phyloP scores from a whole-genome alignment of 2,888 invertebrate species.

The Panopea generosa region DNA sequence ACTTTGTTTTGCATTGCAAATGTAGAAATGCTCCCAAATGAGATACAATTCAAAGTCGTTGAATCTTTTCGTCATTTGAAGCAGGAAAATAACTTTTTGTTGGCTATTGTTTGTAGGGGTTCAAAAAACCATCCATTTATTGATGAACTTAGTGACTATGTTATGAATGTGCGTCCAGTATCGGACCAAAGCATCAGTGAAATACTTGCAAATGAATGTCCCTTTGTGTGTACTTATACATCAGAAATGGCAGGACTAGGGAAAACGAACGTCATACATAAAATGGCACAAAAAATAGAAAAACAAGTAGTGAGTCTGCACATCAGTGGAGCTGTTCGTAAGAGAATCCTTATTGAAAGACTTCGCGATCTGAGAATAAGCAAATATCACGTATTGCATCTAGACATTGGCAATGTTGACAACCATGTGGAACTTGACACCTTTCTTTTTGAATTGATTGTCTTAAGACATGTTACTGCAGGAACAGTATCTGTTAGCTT shows the following conservation, averaged over 20 bases:
- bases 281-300: constrained; percentile 28
- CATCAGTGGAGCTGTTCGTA: constrained; percentile 63
- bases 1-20: constrained; percentile 64
- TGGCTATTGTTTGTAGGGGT: constrained; percentile 69
- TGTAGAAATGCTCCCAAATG: constrained; percentile 64
- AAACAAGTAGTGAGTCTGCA: constrained; percentile 56
- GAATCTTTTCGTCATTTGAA: constrained; percentile 41
- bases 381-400: constrained; percentile 57
- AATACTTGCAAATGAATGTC: constrained; percentile 38
- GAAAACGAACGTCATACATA: constrained; percentile 58
- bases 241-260: constrained; percentile 69
- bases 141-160: constrained; percentile 44
- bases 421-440: constrained; percentile 60
- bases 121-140: constrained; percentile 63
- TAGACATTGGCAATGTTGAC: constrained; percentile 65
- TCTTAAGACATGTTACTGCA: constrained; percentile 55
- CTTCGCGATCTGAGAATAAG: constrained; percentile 38
- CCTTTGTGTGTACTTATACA: constrained; percentile 52
- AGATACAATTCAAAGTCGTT: constrained; percentile 64
- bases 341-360: constrained; percentile 41
- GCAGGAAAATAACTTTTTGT: constrained; percentile 14
- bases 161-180: constrained; percentile 27
- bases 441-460: constrained; percentile 68
- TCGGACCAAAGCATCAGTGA: constrained; percentile 31
- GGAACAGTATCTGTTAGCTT: constrained; percentile 45